Evolutionary conservation across 2,888 invertebrate genomes (phyloP), one percentile per base, ranked within the genome.

Genomic region (Spilarctia lutea): DNA sequence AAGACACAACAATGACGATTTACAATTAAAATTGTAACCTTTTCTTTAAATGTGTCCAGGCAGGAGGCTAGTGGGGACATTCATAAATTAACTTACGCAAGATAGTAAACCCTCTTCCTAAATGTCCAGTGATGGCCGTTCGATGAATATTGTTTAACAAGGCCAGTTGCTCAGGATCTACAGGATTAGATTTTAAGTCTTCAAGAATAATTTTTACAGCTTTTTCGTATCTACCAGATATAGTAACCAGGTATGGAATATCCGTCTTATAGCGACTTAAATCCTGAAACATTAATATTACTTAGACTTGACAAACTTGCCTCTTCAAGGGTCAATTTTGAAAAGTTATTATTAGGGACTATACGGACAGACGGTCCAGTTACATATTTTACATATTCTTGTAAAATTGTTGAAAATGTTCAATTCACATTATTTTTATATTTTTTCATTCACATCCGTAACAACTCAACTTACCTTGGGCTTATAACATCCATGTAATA

Each of bases 141-240:
- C 85, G 79, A 60, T 94, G 93, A 45, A 94, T 91, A 56, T 94
- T 93, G 67, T 92, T 91, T 1, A 94, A 81, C 6, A 94, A 78
- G 0, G 92, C 92, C n/a, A 94, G 60, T 74, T 94, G 91, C 69
- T 95, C 94, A 0, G 93, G 88, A 69, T 94, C 94, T n/a, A 94
- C 82, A 0, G 91, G 85, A 0, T 87, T 90, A 2, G 89, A 87
- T 80, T 94, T 92, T 7, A 95, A 79, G 35, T 91, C 84, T 0
- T 88, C 74, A 3, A 94, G 75, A 27, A 94, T 85, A 27, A 87
- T 87, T 0, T 80, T 63, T 0, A 94, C 87, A 0, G 88, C 81
- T 0, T 84, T 76, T 6, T 94, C 91, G 70, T 91, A 91, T 76
- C 94, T 86, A 3, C 85, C 91, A 16, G 94, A 93, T 65, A 94